Conservation (phyloP, 2,888 invertebrate genomes). For the Eristalis intricaria region DNA sequence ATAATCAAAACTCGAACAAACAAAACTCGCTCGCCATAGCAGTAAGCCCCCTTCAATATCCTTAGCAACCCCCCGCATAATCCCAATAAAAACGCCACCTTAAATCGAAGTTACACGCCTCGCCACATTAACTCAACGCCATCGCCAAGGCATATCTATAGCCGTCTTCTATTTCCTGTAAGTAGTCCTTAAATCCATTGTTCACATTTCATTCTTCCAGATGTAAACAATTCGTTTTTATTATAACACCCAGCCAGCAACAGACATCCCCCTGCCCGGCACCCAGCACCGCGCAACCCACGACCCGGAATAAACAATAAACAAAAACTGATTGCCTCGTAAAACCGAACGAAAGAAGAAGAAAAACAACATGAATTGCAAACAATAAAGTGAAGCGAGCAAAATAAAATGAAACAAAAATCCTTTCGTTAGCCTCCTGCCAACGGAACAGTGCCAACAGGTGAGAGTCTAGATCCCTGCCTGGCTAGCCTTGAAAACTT, state of each 20-base stretch:
- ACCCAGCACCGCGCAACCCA: background rate
- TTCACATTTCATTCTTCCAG: constrained; percentile 42
- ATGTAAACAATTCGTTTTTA: constrained; percentile 65
- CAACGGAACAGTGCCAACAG: constrained; percentile 46
- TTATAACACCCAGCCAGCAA: constrained; percentile 44
- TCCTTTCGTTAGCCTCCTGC: constrained; percentile 37
- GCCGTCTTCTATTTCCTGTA: constrained; percentile 1
- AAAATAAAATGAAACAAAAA: constrained; percentile 29
- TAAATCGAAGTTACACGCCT: background rate
- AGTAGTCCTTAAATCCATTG: constrained; percentile 45
- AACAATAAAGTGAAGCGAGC: constrained; percentile 21
- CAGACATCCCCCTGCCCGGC: background rate
- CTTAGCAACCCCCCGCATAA: background rate
- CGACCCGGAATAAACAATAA: constrained; percentile 64
- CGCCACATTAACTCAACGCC: constrained; percentile 1
- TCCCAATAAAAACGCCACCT: background rate
- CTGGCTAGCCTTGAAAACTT: constrained; percentile 59
- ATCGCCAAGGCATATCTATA: background rate
- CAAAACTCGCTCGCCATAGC: background rate
- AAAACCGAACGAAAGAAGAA: constrained; percentile 31
- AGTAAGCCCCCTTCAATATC: background rate
- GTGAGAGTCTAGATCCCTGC: constrained; percentile 61
- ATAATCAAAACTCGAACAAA: background rate
- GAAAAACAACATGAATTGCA: background rate
- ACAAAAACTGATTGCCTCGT: constrained; percentile 67